Evolutionary conservation across 2,888 invertebrate genomes (phyloP).

Genomic region (Parelbella ahira): DNA sequence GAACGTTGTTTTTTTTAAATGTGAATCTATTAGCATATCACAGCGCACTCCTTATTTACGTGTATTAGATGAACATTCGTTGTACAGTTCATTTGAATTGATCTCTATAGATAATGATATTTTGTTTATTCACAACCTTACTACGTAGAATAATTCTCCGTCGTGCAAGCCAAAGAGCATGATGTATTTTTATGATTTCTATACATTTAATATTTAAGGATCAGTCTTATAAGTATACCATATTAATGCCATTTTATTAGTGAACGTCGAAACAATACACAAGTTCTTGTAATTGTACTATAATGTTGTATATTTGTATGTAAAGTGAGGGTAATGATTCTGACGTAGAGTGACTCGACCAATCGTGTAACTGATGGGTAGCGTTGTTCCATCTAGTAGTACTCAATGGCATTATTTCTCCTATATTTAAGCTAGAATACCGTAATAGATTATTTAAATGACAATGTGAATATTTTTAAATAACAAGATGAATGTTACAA

Average conservation of each 20-base stretch:
- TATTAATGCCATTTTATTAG: constrained; percentile 77
- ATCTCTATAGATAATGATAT: constrained; percentile 67
- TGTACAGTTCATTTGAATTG: constrained; percentile 61
- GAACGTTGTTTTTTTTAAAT: constrained; percentile 31
- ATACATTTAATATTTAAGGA: constrained; percentile 70
- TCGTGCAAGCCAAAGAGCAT: constrained; percentile 81
- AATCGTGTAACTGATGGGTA: constrained; percentile 66
- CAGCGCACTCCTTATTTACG: constrained; percentile 42
- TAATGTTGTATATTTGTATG: constrained; percentile 79
- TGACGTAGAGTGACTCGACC: constrained; percentile 74
- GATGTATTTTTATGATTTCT: constrained; percentile 77
- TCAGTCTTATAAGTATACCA: constrained; percentile 69
- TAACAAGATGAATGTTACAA: constrained; percentile 83
- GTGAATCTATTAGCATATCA: constrained; percentile 57
- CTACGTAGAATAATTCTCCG: constrained; percentile 62
- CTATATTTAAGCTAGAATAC: constrained; percentile 78
- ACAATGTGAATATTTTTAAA: constrained; percentile 85
- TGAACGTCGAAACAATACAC: constrained; percentile 67
- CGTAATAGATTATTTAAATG: constrained; percentile 82
- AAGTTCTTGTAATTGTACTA: constrained; percentile 71
- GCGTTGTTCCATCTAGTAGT: constrained; percentile 58
- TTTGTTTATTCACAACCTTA: constrained; percentile 56
- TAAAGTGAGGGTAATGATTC: constrained; percentile 66
- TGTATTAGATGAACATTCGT: constrained; percentile 38
- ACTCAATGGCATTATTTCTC: constrained; percentile 78